Evolutionary conservation across 1,140 invertebrate genomes (phyloP).

Genomic region (Heterodera schachtii): DNA sequence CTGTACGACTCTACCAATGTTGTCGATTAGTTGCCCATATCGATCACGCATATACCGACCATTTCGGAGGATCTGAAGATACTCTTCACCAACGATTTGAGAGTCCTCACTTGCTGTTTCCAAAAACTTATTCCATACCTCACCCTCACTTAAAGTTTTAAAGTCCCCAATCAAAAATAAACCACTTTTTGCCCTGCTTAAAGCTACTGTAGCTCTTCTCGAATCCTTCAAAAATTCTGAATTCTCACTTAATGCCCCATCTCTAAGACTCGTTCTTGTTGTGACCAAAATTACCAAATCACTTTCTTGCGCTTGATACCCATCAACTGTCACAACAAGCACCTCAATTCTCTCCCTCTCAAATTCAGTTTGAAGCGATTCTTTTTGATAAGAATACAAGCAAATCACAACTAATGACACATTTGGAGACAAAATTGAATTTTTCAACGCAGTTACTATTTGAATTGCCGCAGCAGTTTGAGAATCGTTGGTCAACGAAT

Average conservation of each 20-base stretch:
- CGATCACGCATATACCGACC: too few relatives aligned
- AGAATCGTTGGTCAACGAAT: background rate
- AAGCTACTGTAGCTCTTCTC: background rate
- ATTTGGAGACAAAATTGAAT: background rate
- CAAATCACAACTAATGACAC: slow-evolving; percentile 4
- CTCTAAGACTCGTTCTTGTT: background rate
- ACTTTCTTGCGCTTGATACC: too few relatives aligned
- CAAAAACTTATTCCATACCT: background rate
- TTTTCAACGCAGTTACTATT: background rate
- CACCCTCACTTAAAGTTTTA: background rate
- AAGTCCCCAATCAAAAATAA: background rate
- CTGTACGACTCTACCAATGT: too few relatives aligned
- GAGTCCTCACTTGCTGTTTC: background rate
- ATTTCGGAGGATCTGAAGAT: background rate
- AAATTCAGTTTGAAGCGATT: background rate
- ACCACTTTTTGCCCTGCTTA: background rate
- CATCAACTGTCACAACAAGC: background rate
- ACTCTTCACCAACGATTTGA: background rate
- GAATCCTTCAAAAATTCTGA: slow-evolving; percentile 5
- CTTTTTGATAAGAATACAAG: slow-evolving; percentile 5
- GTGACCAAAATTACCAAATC: background rate
- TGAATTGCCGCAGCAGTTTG: background rate
- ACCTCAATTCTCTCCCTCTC: background rate
- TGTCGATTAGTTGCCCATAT: too few relatives aligned
- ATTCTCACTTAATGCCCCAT: background rate